phyloP scores from a whole-genome alignment of 64 coral and sea anemone species.

The Dendronephthya gigantea region DNA sequence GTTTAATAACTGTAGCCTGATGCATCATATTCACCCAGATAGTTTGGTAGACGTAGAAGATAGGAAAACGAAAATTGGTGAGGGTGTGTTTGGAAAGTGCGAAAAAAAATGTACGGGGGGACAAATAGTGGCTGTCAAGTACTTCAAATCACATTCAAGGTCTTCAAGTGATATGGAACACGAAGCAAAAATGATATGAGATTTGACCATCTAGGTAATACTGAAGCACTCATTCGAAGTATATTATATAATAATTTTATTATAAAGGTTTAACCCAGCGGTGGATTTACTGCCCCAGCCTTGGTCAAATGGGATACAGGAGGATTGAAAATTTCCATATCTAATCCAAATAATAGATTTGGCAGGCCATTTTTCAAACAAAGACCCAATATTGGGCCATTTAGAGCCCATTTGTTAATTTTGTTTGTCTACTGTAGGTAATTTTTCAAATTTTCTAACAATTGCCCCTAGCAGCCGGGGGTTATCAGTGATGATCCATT shows the following conservation, averaged over 20 bases:
- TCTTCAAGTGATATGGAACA: neutral
- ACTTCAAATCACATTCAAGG: neutral
- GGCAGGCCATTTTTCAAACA: too few relatives aligned
- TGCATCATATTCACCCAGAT: constrained; percentile 4
- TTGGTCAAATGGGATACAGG: too few relatives aligned
- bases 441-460: too few relatives aligned
- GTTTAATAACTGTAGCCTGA: neutral
- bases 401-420: too few relatives aligned
- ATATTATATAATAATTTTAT: neutral
- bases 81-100: constrained; percentile 35
- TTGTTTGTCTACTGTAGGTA: too few relatives aligned
- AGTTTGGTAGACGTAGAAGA: constrained; percentile 1
- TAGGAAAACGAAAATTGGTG: constrained; percentile 17
- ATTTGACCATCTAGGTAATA: constrained; percentile 42
- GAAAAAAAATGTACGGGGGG: constrained; percentile 13
- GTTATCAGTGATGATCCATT: too few relatives aligned
- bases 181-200: neutral
- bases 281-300: too few relatives aligned
- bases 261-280: neutral
- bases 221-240: too few relatives aligned
- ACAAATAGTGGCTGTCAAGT: constrained; percentile 18
- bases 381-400: too few relatives aligned
- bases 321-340: too few relatives aligned
- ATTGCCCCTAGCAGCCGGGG: too few relatives aligned
- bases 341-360: too few relatives aligned